Conservation (phyloP, 1,140 invertebrate species). For the Neuroterus valhalla region DNA sequence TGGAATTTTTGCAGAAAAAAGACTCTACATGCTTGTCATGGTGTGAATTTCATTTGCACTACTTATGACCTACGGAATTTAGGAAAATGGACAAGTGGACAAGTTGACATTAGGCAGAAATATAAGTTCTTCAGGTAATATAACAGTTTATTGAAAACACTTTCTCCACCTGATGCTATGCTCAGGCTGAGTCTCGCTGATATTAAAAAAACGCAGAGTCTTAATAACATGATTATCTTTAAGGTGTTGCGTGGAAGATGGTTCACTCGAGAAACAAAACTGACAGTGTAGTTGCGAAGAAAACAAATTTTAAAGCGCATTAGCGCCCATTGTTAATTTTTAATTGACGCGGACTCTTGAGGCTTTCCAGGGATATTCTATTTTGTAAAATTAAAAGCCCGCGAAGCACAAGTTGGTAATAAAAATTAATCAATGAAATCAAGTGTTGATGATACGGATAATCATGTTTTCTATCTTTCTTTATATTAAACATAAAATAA, state of each 20-base stretch:
- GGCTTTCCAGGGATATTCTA: constrained; percentile 11
- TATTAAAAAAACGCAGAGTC: constrained; percentile 74
- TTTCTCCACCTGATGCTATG: constrained; percentile 63
- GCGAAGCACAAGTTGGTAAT: neutral
- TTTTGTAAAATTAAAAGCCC: constrained; percentile 39
- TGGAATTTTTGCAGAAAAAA: too few species aligned
- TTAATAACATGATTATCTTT: constrained; percentile 74
- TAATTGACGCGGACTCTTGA: constrained; percentile 39
- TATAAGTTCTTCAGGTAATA: constrained; percentile 64
- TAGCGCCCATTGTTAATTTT: constrained; percentile 21
- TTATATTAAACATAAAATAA: too few species aligned
- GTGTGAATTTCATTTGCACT: too few species aligned
- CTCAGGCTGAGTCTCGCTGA: constrained; percentile 68
- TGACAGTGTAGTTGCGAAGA: neutral
- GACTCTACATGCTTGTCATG: too few species aligned
- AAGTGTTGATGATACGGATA: too few species aligned
- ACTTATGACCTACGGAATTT: too few species aligned
- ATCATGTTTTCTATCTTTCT: too few species aligned
- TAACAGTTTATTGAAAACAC: constrained; percentile 75
- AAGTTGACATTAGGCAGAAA: neutral
- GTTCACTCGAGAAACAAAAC: constrained; percentile 39
- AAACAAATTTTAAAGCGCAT: constrained; percentile 6
- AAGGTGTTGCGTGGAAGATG: constrained; percentile 69
- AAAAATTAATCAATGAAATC: too few species aligned
- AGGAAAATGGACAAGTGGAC: too few species aligned